A percentile compares a stretch with the other conserved stretches of the same genome.
Evolutionary conservation across 2,113 vertebrate species (phyloP).

Genomic region (Corythaixoides concolor): DNA sequence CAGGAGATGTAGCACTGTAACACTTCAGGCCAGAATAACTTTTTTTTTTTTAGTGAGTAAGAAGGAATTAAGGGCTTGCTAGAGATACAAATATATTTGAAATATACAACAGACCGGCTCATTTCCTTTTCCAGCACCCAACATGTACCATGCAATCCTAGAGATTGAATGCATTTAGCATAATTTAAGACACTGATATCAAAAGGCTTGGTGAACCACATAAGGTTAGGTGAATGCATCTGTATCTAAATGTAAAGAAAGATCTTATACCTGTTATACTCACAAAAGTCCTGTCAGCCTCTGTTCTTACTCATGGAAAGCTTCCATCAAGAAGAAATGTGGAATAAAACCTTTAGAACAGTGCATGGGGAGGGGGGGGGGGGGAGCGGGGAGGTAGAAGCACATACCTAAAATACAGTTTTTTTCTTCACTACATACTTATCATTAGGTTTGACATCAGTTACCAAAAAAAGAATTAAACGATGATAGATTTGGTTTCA

Average conservation of each 20-base stretch:
- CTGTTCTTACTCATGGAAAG: background rate
- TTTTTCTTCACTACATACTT: background rate
- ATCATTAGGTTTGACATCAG: background rate
- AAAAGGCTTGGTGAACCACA: fast-evolving
- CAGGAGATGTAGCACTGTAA: background rate
- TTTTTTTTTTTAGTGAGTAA: background rate
- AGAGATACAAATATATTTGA: background rate
- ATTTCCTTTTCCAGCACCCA: background rate
- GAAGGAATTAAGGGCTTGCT: background rate
- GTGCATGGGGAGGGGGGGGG: no score
- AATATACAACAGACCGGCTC: background rate
- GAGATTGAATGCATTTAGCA: background rate
- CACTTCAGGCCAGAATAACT: background rate
- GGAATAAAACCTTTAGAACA: background rate
- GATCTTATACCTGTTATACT: background rate
- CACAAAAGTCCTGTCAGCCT: background rate
- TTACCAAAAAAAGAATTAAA: background rate
- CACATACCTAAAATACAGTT: background rate
- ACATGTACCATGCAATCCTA: background rate
- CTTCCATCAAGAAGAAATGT: background rate
- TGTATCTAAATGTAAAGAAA: background rate
- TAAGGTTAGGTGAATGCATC: background rate
- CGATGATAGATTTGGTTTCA: background rate
- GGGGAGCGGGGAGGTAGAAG: no score
- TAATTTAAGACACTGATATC: background rate